Conservation (phyloP, 2,888 invertebrate species). For the Conops quadrifasciatus region DNA sequence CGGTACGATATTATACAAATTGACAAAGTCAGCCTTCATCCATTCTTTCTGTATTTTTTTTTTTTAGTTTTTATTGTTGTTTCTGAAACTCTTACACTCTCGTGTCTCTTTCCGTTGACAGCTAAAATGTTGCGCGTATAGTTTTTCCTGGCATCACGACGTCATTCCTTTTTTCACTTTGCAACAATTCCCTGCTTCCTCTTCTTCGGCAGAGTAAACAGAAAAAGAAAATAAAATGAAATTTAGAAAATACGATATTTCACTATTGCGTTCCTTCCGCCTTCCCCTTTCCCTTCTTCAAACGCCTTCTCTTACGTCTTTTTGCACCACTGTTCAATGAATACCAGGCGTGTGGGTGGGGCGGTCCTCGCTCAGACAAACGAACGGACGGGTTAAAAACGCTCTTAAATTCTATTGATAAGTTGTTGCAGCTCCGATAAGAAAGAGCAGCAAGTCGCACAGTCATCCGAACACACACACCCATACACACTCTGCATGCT, state of each 20-base stretch:
- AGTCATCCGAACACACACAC: background rate
- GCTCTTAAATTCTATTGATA: slow-evolving; percentile 38
- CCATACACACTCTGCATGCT: background rate
- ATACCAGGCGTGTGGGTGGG: background rate
- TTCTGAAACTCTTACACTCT: background rate
- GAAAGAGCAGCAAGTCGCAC: slow-evolving; percentile 15
- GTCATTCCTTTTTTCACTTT: background rate
- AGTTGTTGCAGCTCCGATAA: slow-evolving; percentile 31
- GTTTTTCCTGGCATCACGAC: background rate
- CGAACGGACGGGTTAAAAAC: slow-evolving; percentile 17
- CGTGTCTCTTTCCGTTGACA: background rate
- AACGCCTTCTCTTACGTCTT: background rate
- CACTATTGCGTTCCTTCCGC: background rate
- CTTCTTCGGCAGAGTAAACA: no score
- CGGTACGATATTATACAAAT: no score
- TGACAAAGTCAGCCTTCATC: no score
- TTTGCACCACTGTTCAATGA: background rate
- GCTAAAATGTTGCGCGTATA: background rate
- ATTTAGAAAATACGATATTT: background rate
- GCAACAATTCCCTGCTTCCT: background rate
- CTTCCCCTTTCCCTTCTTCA: background rate
- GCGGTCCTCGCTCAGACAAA: background rate
- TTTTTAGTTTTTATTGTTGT: no score
- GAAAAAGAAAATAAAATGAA: no score
- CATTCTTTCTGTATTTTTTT: no score